phyloP scores from a whole-genome alignment of 2,888 invertebrate genomes.

The Philereme vetulata region DNA sequence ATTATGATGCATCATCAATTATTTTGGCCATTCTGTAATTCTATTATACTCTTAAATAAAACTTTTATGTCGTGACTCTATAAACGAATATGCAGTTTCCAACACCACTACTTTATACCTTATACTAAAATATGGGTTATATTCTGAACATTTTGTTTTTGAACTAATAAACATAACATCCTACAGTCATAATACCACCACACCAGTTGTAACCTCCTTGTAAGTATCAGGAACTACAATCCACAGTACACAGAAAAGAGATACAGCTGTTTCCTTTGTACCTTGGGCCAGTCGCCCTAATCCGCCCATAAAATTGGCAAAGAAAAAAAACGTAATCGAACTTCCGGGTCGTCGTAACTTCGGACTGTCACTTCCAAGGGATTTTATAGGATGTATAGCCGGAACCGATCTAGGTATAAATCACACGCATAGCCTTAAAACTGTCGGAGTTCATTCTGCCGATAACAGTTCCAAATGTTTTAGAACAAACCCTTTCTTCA shows the following conservation, averaged over 20 bases:
- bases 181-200: too few species aligned
- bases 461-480: background rate
- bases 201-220: too few species aligned
- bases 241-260: background rate
- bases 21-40: too few species aligned
- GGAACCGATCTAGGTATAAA: slow-evolving; percentile 30
- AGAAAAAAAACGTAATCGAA: slow-evolving; percentile 55
- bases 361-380: slow-evolving; percentile 54
- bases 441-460: slow-evolving; percentile 3
- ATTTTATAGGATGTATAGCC: slow-evolving; percentile 44
- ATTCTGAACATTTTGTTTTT: too few species aligned
- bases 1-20: too few species aligned
- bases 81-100: too few species aligned
- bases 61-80: too few species aligned
- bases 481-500: background rate
- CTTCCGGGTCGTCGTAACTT: slow-evolving; percentile 53
- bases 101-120: too few species aligned
- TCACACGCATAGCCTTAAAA: slow-evolving; percentile 26
- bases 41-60: too few species aligned
- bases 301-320: slow-evolving; percentile 54
- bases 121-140: too few species aligned
- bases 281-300: slow-evolving; percentile 40
- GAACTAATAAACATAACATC: too few species aligned
- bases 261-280: slow-evolving; percentile 7
- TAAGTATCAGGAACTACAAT: too few species aligned